phyloP scores from a whole-genome alignment of 2,797 vertebrate species.

The Coregonus sp. region DNA sequence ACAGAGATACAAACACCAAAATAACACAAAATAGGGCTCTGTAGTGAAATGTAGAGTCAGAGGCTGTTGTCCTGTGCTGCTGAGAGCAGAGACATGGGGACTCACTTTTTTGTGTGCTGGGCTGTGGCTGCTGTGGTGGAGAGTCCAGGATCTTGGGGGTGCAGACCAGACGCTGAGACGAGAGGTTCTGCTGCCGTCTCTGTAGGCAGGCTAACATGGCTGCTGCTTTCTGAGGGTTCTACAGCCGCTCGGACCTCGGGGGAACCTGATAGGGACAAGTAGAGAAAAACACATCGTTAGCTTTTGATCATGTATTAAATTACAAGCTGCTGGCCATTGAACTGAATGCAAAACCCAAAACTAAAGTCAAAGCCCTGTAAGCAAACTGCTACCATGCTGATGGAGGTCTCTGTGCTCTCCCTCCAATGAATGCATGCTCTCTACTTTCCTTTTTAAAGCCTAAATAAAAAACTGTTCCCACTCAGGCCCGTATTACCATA shows the following conservation, averaged over 20 bases:
- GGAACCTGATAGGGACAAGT: slow-evolving; percentile 57
- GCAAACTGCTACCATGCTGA: slow-evolving; percentile 29
- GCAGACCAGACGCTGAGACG: slow-evolving; percentile 84
- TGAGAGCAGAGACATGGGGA: slow-evolving; percentile 7
- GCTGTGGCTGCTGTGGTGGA: slow-evolving; percentile 59
- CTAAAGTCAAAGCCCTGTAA: slow-evolving; percentile 14
- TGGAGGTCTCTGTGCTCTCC: slow-evolving; percentile 8
- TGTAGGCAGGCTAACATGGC: slow-evolving; percentile 97
- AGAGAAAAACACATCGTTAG: slow-evolving; percentile 1
- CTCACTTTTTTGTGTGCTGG: slow-evolving; percentile 70
- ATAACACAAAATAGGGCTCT: too few species aligned
- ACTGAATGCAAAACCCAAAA: slow-evolving; percentile 26
- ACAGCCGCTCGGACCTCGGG: slow-evolving; percentile 59
- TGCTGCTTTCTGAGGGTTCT: slow-evolving; percentile 52
- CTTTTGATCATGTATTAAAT: slow-evolving; percentile 8
- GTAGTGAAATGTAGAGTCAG: neutral
- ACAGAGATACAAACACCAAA: too few species aligned
- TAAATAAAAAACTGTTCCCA: slow-evolving; percentile 28
- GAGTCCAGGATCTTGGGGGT: slow-evolving; percentile 85
- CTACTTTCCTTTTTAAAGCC: slow-evolving; percentile 8
- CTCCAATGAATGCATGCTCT: slow-evolving; percentile 23
- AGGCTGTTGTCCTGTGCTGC: neutral
- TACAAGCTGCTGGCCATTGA: neutral
- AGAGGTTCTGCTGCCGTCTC: slow-evolving; percentile 89
- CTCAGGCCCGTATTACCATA: slow-evolving; percentile 38